Conservation (phyloP, 2,888 invertebrate species). For the Micoletzkya japonica region DNA sequence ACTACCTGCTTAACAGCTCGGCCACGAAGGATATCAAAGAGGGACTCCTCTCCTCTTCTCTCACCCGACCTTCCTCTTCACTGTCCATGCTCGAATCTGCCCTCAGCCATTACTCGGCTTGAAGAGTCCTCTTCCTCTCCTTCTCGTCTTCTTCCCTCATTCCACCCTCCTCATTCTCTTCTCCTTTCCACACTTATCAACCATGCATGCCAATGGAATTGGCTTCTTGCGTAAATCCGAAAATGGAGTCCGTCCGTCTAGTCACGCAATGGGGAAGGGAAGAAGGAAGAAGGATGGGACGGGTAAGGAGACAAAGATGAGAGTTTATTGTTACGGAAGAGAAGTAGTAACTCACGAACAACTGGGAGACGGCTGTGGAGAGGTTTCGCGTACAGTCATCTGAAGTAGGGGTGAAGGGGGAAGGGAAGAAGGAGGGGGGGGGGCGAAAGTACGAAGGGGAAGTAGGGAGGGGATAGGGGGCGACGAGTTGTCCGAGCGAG, state of each 20-base stretch:
- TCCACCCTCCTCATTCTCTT: neutral
- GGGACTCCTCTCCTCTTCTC: neutral
- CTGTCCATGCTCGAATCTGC: no score
- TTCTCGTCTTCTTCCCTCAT: slow-evolving; percentile 5
- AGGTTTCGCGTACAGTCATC: no score
- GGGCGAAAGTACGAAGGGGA: no score
- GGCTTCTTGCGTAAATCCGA: neutral
- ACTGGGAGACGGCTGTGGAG: no score
- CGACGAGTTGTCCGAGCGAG: neutral
- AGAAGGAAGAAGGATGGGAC: neutral
- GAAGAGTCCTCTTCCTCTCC: neutral
- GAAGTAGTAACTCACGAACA: no score
- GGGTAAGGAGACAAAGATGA: neutral
- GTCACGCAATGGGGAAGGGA: slow-evolving; percentile 22
- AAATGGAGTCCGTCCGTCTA: neutral
- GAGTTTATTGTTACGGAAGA: neutral
- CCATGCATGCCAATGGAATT: slow-evolving; percentile 11
- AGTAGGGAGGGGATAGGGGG: neutral
- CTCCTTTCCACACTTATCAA: slow-evolving; percentile 7
- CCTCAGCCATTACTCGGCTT: neutral
- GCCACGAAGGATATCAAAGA: neutral
- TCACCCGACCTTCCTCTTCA: no score
- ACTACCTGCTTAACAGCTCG: slow-evolving; percentile 15
- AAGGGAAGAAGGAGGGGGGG: no score
- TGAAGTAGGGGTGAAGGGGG: no score